Conservation (phyloP, 2,888 invertebrate genomes). For the Cinara cedri region DNA sequence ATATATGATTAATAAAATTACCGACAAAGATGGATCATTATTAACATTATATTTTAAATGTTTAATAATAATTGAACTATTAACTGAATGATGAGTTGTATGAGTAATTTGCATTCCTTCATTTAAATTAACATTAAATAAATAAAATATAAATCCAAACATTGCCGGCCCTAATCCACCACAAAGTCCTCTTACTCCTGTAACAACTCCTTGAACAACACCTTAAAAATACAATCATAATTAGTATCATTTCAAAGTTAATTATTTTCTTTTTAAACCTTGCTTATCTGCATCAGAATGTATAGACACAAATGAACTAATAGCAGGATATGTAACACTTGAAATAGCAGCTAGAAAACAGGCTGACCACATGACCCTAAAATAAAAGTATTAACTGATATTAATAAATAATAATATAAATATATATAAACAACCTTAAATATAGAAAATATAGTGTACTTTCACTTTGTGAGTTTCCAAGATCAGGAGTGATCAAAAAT, state of each 20-base stretch:
- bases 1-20: slow-evolving; percentile 9
- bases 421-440: neutral
- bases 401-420: slow-evolving; percentile 25
- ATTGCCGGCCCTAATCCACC: slow-evolving; percentile 98
- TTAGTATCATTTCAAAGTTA: neutral
- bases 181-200: slow-evolving; percentile 96
- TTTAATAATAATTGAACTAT: slow-evolving; percentile 43
- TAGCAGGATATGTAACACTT: slow-evolving; percentile 97
- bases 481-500: too few species aligned
- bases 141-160: slow-evolving; percentile 97
- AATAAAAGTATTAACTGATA: neutral
- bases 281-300: slow-evolving; percentile 98
- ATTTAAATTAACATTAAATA: slow-evolving; percentile 97
- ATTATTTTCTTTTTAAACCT: slow-evolving; percentile 66
- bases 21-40: slow-evolving; percentile 44
- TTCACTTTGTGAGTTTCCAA: too few species aligned
- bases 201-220: slow-evolving; percentile 96
- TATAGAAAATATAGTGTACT: too few species aligned
- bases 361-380: slow-evolving; percentile 98
- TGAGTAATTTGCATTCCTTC: slow-evolving; percentile 62
- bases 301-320: slow-evolving; percentile 97
- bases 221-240: slow-evolving; percentile 63
- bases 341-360: slow-evolving; percentile 95
- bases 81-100: slow-evolving; percentile 20
- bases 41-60: slow-evolving; percentile 42